Conservation (phyloP, 2,797 vertebrate genomes). For the Lepilemur septentrionalis region DNA sequence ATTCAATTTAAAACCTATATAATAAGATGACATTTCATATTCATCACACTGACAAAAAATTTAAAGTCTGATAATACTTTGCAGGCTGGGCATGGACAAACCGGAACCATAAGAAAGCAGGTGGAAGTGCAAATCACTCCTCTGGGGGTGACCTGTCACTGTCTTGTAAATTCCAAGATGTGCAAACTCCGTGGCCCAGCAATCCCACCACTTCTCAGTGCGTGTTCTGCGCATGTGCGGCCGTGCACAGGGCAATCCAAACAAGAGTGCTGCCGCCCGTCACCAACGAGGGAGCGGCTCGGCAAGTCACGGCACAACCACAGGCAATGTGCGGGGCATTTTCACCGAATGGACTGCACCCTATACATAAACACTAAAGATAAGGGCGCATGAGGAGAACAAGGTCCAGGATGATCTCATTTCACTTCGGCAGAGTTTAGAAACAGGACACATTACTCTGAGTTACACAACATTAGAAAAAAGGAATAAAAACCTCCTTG, state of each 20-base stretch:
- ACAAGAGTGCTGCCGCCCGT: not conserved
- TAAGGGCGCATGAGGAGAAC: not conserved
- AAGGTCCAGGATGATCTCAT: not conserved
- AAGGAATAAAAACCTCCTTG: not conserved
- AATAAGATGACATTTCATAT: not conserved
- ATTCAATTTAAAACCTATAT: not conserved
- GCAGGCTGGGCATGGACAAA: not conserved
- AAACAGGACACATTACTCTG: not conserved
- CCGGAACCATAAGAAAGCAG: not conserved
- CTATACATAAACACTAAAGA: not conserved
- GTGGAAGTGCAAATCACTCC: not conserved
- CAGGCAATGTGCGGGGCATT: not conserved
- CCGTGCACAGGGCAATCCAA: not conserved
- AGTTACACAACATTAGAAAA: not conserved
- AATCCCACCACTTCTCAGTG: not conserved
- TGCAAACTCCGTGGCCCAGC: not conserved
- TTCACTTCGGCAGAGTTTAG: not conserved
- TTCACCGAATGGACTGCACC: not conserved
- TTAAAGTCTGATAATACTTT: not conserved
- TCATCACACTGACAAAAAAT: not conserved
- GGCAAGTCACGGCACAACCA: not conserved
- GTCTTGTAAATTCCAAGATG: not conserved
- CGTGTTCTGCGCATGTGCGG: accelerated
- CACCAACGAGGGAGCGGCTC: not conserved
- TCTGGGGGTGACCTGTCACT: not conserved